Evolutionary conservation across 1,140 invertebrate species (phyloP).

Genomic region (Heterodera carotae): DNA sequence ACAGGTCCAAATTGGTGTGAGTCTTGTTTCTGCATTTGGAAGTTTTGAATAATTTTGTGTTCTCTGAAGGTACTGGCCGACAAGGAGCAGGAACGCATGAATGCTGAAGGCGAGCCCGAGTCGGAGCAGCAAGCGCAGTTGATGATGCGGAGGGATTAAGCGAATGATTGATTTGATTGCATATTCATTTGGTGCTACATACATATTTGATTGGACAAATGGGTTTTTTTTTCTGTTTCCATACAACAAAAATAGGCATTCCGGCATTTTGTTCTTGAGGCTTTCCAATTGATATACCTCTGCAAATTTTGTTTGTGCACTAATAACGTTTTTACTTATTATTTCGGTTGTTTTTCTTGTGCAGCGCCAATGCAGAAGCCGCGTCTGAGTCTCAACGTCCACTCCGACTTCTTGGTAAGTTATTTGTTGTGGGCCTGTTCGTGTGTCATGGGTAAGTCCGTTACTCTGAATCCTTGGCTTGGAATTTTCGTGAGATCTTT

Average conservation of each 20-base stretch:
- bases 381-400: not conserved
- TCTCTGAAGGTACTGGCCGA: not conserved
- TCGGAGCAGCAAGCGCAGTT: not conserved
- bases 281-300: too few species aligned
- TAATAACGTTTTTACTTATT: not conserved
- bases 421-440: too few species aligned
- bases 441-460: too few species aligned
- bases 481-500: too few species aligned
- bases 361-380: not conserved
- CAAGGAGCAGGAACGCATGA: not conserved
- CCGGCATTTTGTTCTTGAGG: too few species aligned
- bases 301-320: not conserved
- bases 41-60: not conserved
- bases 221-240: too few species aligned
- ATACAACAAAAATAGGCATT: too few species aligned
- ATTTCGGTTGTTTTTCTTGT: too few species aligned
- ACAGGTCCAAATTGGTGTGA: too few species aligned
- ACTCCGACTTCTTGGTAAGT: constrained; percentile 1
- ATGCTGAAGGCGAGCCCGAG: not conserved
- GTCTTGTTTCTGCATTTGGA: not conserved
- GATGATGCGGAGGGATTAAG: constrained; percentile 10
- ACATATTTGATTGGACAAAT: too few species aligned
- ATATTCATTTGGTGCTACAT: too few species aligned
- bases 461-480: too few species aligned
- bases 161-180: not conserved